These are phyloP conservation scores for Apogon hyalosoma DNA, from an alignment of 2,797 vertebrate genomes.

Conservation along the genomic window DNA sequence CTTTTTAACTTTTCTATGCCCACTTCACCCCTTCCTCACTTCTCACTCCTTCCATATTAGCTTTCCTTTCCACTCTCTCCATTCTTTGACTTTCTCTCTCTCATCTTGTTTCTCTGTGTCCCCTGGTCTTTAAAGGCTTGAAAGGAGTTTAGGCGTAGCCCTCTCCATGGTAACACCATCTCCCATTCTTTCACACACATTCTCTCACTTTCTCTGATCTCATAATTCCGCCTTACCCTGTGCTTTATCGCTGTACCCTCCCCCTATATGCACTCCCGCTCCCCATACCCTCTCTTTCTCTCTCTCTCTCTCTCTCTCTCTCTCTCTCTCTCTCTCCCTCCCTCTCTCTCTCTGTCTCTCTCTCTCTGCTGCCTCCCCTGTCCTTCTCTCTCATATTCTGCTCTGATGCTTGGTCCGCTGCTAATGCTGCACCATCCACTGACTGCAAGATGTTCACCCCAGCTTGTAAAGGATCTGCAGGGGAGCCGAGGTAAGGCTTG, in stretches of 20 bases:
- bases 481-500: conserved; percentile 72
- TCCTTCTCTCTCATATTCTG: conserved; percentile 12
- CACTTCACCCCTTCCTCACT: neutral
- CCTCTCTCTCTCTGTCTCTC: conserved; percentile 36
- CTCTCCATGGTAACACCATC: conserved; percentile 78
- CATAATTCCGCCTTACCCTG: conserved; percentile 66
- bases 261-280: conserved; percentile 57
- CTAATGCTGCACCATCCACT: conserved; percentile 70
- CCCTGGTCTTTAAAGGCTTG: conserved; percentile 41
- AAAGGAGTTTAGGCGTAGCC: conserved; percentile 62
- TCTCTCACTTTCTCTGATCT: conserved; percentile 57
- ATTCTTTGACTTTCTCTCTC: conserved; percentile 22
- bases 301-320: conserved; percentile 42
- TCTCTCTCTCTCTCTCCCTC: conserved; percentile 44
- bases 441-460: conserved; percentile 76
- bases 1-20: conserved; percentile 18
- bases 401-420: conserved; percentile 60
- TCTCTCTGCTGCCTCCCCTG: conserved; percentile 40
- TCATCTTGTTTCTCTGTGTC: conserved; percentile 19
- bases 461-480: conserved; percentile 70
- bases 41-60: conserved; percentile 3
- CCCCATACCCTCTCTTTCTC: conserved; percentile 26
- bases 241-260: conserved; percentile 63
- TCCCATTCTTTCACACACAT: conserved; percentile 50
- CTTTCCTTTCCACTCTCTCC: conserved; percentile 7